Evolutionary conservation across 2,888 invertebrate species (phyloP).

Genomic region (Steinernema hermaphroditum): DNA sequence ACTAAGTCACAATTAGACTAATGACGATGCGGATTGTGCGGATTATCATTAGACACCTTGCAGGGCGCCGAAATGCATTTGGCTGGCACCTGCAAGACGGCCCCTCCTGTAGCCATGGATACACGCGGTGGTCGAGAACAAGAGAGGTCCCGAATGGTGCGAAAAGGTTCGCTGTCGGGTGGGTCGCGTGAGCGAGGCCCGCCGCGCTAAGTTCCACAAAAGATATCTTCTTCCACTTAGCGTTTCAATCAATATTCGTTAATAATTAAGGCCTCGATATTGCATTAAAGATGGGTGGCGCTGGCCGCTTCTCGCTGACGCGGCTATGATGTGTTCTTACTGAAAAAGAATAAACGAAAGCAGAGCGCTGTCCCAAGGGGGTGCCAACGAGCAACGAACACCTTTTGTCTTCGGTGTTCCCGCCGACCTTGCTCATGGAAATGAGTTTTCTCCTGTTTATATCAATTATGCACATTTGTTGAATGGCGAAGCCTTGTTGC

Average conservation of each 20-base stretch:
- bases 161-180: neutral
- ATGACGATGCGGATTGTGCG: conserved; percentile 1
- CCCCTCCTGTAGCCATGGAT: conserved; percentile 20
- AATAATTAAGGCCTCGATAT: conserved; percentile 29
- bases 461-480: too few species aligned
- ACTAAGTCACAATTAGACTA: conserved; percentile 2
- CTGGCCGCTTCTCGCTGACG: too few species aligned
- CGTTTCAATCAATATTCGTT: conserved; percentile 28
- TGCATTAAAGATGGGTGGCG: neutral
- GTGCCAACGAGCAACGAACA: too few species aligned
- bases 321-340: too few species aligned
- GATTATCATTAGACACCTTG: neutral
- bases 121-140: neutral
- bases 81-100: conserved; percentile 6
- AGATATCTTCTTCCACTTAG: conserved; percentile 31
- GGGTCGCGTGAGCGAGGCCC: too few species aligned
- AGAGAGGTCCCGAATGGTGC: neutral
- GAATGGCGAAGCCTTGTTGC: too few species aligned
- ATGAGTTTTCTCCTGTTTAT: too few species aligned
- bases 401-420: too few species aligned
- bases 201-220: conserved; percentile 23
- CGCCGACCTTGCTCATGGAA: too few species aligned
- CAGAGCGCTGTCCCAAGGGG: too few species aligned
- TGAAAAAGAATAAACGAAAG: too few species aligned
- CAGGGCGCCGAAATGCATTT: conserved; percentile 11